Evolutionary conservation across 1,140 invertebrate species (phyloP).

Genomic region (Meloidogyne floridensis): DNA sequence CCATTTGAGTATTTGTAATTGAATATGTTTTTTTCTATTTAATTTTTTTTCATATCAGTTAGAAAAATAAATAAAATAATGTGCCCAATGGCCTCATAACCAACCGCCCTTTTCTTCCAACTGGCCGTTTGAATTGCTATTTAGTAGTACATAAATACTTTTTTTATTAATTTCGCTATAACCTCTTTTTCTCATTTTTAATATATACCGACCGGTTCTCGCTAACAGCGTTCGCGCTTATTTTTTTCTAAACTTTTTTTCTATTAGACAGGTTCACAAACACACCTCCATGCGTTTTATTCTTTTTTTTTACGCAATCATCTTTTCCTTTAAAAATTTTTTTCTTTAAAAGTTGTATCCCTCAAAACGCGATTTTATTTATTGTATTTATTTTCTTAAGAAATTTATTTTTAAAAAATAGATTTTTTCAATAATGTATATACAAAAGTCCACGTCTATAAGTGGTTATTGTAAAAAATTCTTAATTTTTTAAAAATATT

Average conservation of each 20-base stretch:
- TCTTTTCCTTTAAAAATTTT: neutral
- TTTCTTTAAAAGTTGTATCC: neutral
- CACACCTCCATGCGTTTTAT: neutral
- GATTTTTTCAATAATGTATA: no score
- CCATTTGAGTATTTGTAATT: no score
- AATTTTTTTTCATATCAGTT: neutral
- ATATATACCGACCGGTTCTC: neutral
- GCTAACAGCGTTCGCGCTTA: neutral
- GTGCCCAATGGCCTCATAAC: neutral
- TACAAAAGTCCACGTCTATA: no score
- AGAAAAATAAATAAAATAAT: neutral
- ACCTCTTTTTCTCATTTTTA: neutral
- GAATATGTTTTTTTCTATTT: neutral
- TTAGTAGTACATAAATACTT: neutral
- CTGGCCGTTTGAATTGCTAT: neutral
- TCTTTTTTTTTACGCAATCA: neutral
- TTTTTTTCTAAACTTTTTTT: neutral
- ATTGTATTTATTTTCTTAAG: neutral
- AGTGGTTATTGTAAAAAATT: no score
- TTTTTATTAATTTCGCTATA: neutral
- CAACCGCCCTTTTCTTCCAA: neutral
- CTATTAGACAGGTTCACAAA: slow-evolving; percentile 1
- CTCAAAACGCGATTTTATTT: neutral
- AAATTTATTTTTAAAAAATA: no score
- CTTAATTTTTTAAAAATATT: no score